Percentiles rank a stretch among this genome's conserved stretches.
Evolutionary conservation across 2,113 vertebrate species (phyloP).

Genomic region (Oryzias woworae): DNA sequence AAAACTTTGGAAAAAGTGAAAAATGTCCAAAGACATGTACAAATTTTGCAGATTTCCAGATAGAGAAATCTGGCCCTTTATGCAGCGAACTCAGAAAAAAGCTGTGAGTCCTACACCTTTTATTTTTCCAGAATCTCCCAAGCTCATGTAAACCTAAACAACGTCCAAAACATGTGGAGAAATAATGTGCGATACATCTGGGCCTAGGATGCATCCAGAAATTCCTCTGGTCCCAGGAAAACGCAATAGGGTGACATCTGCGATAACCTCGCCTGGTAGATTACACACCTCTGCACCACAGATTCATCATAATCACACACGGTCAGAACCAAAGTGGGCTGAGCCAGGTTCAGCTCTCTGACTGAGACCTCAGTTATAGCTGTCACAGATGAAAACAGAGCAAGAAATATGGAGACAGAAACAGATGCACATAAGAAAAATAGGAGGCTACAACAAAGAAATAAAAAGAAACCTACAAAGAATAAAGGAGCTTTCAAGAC

Average conservation of each 20-base stretch:
- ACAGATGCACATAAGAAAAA: slow-evolving; percentile 5
- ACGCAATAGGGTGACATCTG: slow-evolving; percentile 50
- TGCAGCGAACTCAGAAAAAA: background rate
- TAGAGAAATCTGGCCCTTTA: background rate
- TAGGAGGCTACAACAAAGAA: slow-evolving; percentile 14
- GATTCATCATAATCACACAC: slow-evolving; percentile 62
- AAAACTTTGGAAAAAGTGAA: too few species aligned
- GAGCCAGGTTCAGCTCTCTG: slow-evolving; percentile 55
- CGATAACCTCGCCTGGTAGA: slow-evolving; percentile 66
- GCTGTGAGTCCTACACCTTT: background rate
- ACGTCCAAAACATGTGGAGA: background rate
- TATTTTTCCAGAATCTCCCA: slow-evolving; percentile 6
- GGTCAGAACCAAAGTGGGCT: slow-evolving; percentile 36
- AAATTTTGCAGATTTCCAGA: background rate
- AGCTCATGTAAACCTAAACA: background rate
- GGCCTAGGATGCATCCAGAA: slow-evolving; percentile 23
- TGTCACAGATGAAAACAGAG: slow-evolving; percentile 48
- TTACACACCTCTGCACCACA: slow-evolving; percentile 34
- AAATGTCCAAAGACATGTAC: background rate
- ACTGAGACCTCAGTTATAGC: slow-evolving; percentile 22
- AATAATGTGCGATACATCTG: slow-evolving; percentile 45
- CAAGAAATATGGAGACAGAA: slow-evolving; percentile 21
- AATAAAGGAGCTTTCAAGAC: background rate
- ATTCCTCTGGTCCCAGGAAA: slow-evolving; percentile 53
- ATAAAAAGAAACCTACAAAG: slow-evolving; percentile 6